Conservation (phyloP, 64 coral and sea anemone species). For the Dendronephthya gigantea region DNA sequence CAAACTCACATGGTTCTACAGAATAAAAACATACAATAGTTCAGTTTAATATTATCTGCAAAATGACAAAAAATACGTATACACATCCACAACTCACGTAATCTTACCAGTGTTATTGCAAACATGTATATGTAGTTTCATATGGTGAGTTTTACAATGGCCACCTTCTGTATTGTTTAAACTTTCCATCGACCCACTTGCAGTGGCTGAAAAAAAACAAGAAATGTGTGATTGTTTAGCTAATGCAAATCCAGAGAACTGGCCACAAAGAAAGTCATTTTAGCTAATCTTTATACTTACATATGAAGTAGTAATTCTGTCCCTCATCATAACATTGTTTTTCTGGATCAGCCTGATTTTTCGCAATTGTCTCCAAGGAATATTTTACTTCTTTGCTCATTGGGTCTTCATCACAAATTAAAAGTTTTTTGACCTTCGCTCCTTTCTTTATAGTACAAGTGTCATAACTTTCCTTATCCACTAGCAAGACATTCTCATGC, state of each 20-base stretch:
- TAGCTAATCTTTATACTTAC: too few species aligned
- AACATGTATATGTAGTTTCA: constrained; percentile 2
- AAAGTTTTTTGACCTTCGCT: not conserved
- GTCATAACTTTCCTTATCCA: not conserved
- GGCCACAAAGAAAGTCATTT: not conserved
- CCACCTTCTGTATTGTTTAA: not conserved
- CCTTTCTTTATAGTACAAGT: not conserved
- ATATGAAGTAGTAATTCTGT: not conserved
- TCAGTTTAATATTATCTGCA: not conserved
- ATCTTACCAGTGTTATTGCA: constrained; percentile 1
- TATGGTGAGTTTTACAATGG: constrained; percentile 9
- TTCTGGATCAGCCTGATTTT: not conserved
- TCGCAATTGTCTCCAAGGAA: not conserved
- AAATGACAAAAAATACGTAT: too few species aligned
- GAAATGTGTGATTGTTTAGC: not conserved
- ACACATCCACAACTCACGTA: too few species aligned
- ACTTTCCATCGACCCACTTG: not conserved
- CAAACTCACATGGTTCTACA: not conserved
- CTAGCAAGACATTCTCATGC: not conserved
- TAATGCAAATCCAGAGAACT: not conserved
- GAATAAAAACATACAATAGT: not conserved
- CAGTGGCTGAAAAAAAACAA: not conserved
- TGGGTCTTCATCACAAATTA: not conserved
- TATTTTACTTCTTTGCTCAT: not conserved
- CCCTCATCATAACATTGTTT: not conserved